phyloP scores from a whole-genome alignment of 2,888 invertebrate genomes.

The Brachyptera putata region DNA sequence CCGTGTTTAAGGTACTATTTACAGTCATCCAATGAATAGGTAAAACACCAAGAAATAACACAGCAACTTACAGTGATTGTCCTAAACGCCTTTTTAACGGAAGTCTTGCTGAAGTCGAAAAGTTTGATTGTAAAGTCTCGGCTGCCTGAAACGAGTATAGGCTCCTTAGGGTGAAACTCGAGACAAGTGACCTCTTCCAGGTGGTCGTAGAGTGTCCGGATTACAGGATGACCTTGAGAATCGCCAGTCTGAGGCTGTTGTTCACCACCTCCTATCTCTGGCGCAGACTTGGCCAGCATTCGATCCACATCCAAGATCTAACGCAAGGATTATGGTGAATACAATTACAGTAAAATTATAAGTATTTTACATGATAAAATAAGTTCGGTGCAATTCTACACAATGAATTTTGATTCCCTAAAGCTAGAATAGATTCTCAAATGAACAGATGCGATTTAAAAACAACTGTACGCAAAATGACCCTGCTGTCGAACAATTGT shows the following conservation, averaged over 20 bases:
- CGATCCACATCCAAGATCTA: slow-evolving; percentile 96
- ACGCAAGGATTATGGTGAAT: slow-evolving; percentile 23
- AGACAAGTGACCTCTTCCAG: slow-evolving; percentile 95
- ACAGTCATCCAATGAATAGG: no score
- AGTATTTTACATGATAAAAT: no score
- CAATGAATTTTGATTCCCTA: no score
- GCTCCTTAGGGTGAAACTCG: slow-evolving; percentile 94
- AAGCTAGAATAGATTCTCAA: no score
- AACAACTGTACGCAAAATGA: no score
- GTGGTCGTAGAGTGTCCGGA: slow-evolving; percentile 95
- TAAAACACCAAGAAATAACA: no score
- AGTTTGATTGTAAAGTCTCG: slow-evolving; percentile 91
- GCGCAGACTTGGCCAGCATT: slow-evolving; percentile 97
- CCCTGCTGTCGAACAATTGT: no score
- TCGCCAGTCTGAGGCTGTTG: slow-evolving; percentile 67
- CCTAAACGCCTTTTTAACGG: slow-evolving; percentile 95
- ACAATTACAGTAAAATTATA: background rate
- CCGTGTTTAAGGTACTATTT: no score
- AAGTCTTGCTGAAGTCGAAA: slow-evolving; percentile 97
- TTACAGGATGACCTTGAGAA: slow-evolving; percentile 95
- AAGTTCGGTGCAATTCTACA: no score
- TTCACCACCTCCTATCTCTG: slow-evolving; percentile 63
- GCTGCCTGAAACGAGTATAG: slow-evolving; percentile 92
- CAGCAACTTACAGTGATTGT: slow-evolving; percentile 70
- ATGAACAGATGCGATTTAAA: no score